Evolutionary conservation across 2,113 vertebrate species (phyloP).

Genomic region (Pteronura brasiliensis): DNA sequence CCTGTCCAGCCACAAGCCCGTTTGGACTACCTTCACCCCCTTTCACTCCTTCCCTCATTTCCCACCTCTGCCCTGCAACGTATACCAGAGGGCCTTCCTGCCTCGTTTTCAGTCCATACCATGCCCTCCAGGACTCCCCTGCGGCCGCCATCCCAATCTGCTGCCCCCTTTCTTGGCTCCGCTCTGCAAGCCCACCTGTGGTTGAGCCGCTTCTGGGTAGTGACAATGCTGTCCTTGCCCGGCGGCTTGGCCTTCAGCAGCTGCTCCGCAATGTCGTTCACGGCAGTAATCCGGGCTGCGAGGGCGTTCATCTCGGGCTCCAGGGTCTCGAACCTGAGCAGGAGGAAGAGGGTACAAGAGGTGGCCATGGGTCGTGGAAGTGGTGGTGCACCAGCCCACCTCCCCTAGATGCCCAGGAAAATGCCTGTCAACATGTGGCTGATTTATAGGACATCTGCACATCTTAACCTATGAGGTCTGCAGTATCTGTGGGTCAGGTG

Average conservation of each 20-base stretch:
- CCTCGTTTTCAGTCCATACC: not conserved
- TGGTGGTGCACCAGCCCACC: fast-evolving
- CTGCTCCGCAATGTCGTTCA: conserved; percentile 89
- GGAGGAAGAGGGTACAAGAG: not conserved
- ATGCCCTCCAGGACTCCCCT: not conserved
- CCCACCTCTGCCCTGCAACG: not conserved
- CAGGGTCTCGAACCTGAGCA: conserved; percentile 93
- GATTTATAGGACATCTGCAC: not conserved
- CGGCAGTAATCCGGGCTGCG: conserved; percentile 86
- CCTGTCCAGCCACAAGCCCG: not conserved
- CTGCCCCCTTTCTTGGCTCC: not conserved
- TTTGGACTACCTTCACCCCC: not conserved
- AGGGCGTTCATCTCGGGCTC: conserved; percentile 96
- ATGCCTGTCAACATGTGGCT: not conserved
- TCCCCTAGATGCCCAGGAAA: not conserved
- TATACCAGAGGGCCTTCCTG: not conserved
- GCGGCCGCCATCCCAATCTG: not conserved
- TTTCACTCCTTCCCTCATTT: not conserved
- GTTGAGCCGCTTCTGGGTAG: conserved; percentile 90
- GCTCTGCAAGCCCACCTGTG: conserved; percentile 70
- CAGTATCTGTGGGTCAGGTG: not conserved
- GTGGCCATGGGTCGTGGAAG: not conserved
- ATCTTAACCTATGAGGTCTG: not conserved
- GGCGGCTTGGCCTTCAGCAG: conserved; percentile 87
- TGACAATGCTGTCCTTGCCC: conserved; percentile 89